Base-by-base conservation (phyloP, 1,140 invertebrate species). In the Copidosoma floridanum region DNA sequence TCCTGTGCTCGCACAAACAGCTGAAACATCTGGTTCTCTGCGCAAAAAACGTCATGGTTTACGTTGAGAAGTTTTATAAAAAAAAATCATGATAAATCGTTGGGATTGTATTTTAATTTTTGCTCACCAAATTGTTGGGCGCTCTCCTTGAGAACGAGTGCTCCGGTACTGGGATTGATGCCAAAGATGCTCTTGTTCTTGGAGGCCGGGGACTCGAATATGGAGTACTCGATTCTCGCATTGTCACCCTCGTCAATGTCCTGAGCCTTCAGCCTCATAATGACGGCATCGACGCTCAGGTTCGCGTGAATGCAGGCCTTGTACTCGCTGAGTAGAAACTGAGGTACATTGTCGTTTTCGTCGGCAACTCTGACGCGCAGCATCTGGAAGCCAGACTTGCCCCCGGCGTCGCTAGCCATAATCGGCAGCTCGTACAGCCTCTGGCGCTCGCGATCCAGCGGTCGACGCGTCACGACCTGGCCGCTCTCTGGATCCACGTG, bases 1-100 rank as follows among this genome's bases (percentile, higher is more conserved):
- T 97, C 94, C 54, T 85, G 85, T 5, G 92, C 94, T 52, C 91
- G 85, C 24, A 97, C 87, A 80, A 96, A 97, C 68, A 96, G 89
- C 80, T 95, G 92, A 73, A 92, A 90, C 11, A 89, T 82, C 80
- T 92, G 84, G 67, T 89, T 88, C 73, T 87, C 91, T 92, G 78
- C 55, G n/a, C n/a, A n/a, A n/a, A n/a, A n/a, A n/a, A n/a, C n/a
- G n/a, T n/a, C n/a, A n/a, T n/a, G n/a, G n/a, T n/a, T n/a, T n/a
- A n/a, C n/a, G n/a, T n/a, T n/a, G n/a, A n/a, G n/a, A n/a, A n/a
- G n/a, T n/a, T n/a, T n/a, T n/a, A n/a, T 46, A 44, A n/a, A 60
- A 23, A 59, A 40, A 58, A 50, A 6, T 40, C n/a, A n/a, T n/a
- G n/a, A n/a, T n/a, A n/a, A n/a, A n/a, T n/a, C n/a, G n/a, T n/a